These are phyloP conservation scores for Drosophila nannoptera DNA, from an alignment of 1,140 invertebrate species.

Conservation along the genomic window DNA sequence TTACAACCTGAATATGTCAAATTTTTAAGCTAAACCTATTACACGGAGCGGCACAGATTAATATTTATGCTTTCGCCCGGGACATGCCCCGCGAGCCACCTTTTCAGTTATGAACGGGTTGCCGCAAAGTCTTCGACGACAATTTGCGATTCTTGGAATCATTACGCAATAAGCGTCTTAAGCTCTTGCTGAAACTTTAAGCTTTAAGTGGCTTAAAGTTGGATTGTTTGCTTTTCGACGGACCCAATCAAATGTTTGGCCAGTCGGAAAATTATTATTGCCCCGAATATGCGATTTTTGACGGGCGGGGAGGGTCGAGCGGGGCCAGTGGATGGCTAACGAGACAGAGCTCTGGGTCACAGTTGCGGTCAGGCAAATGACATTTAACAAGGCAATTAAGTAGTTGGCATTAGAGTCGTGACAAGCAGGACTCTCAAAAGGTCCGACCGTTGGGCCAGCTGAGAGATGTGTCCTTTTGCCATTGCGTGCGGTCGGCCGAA, in stretches of 20 bases:
- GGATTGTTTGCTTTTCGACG: no score
- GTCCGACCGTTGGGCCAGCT: conserved; percentile 16
- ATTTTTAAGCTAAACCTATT: conserved; percentile 18
- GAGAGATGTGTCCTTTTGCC: conserved; percentile 36
- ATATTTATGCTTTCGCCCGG: no score
- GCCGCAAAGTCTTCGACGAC: no score
- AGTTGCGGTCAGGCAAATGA: conserved; percentile 39
- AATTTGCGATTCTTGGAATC: no score
- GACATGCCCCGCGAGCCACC: no score
- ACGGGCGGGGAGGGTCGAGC: neutral
- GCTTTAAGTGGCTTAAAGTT: no score
- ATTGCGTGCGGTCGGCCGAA: conserved; percentile 31
- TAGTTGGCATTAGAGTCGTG: conserved; percentile 40
- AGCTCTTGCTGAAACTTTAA: no score
- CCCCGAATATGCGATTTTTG: conserved; percentile 1
- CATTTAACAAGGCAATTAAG: conserved; percentile 48
- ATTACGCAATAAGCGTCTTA: no score
- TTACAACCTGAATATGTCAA: no score
- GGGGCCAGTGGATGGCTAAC: conserved; percentile 5
- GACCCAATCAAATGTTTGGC: neutral
- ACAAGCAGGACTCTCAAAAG: conserved; percentile 40
- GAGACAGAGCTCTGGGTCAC: conserved; percentile 24
- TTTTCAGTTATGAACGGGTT: no score
- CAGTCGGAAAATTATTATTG: neutral
- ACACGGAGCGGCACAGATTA: no score